These are phyloP conservation scores for Trachops cirrhosus DNA, from an alignment of 2,797 vertebrate species.

Conservation along the genomic window DNA sequence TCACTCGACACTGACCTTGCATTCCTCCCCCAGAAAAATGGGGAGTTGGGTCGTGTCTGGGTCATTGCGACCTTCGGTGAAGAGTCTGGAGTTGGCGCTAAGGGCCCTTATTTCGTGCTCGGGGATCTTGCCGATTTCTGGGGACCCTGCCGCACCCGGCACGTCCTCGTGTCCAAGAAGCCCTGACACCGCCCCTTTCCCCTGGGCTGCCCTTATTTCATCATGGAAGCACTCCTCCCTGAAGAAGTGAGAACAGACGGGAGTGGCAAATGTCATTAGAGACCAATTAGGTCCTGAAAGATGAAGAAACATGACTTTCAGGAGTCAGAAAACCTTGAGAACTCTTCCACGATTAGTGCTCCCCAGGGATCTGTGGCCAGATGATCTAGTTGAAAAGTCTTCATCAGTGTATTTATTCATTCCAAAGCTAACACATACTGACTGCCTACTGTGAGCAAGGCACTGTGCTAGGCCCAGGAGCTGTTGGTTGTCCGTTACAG, in stretches of 20 bases:
- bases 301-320: neutral
- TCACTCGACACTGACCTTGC: neutral
- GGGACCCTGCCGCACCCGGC: rapidly evolving
- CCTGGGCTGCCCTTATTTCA: neutral
- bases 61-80: neutral
- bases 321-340: neutral
- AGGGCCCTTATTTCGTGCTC: neutral
- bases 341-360: neutral
- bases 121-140: neutral
- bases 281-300: neutral
- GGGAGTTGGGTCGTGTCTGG: neutral
- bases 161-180: rapidly evolving
- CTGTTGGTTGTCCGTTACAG: neutral
- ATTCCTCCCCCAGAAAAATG: neutral
- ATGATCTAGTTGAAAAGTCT: neutral
- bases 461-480: neutral
- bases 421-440: neutral
- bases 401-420: neutral
- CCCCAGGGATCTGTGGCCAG: neutral
- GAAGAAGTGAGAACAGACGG: neutral
- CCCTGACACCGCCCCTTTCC: neutral
- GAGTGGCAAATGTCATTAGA: neutral
- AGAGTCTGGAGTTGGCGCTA: neutral
- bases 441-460: neutral
- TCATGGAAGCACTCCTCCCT: neutral